phyloP scores from a whole-genome alignment of 2,113 vertebrate genomes.

The Brachyhypopomus gauderio region DNA sequence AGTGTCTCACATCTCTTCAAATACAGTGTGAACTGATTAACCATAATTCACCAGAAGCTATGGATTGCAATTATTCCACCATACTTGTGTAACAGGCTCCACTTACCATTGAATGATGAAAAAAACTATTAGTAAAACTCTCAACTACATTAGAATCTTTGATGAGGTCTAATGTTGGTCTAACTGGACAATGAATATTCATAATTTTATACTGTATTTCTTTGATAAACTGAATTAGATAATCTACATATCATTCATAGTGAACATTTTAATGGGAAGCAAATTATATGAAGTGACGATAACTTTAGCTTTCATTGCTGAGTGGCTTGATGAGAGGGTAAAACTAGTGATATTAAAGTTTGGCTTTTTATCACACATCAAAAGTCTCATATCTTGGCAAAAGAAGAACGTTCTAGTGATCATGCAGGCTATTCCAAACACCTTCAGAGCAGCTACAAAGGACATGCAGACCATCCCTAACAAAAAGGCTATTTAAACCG shows the following conservation, averaged over 20 bases:
- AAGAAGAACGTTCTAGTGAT: too few relatives aligned
- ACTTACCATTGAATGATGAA: background rate
- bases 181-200: background rate
- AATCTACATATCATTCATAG: background rate
- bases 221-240: constrained; percentile 9
- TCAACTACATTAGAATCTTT: background rate
- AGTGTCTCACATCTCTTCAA: constrained; percentile 17
- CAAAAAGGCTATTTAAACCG: too few relatives aligned
- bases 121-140: background rate
- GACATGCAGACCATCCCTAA: too few relatives aligned
- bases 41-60: constrained; percentile 32
- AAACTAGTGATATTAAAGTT: background rate
- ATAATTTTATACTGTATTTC: background rate
- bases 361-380: background rate
- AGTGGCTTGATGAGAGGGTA: background rate
- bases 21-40: constrained; percentile 31
- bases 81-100: constrained; percentile 11
- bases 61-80: constrained; percentile 26
- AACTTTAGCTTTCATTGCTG: background rate
- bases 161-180: background rate
- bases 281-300: background rate
- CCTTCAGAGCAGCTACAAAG: too few relatives aligned
- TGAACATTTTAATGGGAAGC: background rate
- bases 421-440: too few relatives aligned
- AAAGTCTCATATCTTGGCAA: background rate